Percentiles rank a stretch among this genome's conserved stretches.
phyloP scores from a whole-genome alignment of 1,140 invertebrate genomes.

The Chironomus tepperi region DNA sequence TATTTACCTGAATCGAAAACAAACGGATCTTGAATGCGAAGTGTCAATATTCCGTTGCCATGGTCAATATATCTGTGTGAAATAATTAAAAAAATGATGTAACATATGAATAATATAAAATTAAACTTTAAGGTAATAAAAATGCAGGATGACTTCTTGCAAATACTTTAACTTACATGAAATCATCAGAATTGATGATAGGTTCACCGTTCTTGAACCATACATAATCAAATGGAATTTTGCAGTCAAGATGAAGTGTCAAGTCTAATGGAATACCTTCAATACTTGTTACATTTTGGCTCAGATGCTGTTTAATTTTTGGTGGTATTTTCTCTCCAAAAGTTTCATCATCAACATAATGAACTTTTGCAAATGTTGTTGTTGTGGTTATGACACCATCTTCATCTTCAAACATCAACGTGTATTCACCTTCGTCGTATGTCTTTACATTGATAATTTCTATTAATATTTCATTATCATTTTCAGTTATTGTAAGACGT shows the following conservation, averaged over 20 bases:
- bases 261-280: conserved; percentile 55
- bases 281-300: conserved; percentile 39
- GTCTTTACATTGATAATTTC: conserved; percentile 44
- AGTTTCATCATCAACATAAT: conserved; percentile 28
- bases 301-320: conserved; percentile 32
- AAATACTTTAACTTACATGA: conserved; percentile 32
- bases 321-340: conserved; percentile 32
- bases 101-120: neutral
- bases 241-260: conserved; percentile 43
- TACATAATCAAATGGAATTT: conserved; percentile 51
- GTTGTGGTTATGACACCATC: conserved; percentile 44
- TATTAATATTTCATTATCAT: conserved; percentile 34
- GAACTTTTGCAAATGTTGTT: conserved; percentile 26
- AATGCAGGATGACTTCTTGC: neutral
- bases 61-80: conserved; percentile 49
- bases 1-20: conserved; percentile 63
- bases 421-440: conserved; percentile 55
- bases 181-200: conserved; percentile 56
- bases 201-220: conserved; percentile 64
- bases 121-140: neutral
- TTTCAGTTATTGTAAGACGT: conserved; percentile 34
- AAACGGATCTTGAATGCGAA: conserved; percentile 56
- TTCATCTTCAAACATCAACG: conserved; percentile 61
- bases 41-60: conserved; percentile 49
- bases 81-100: neutral